Base-by-base conservation (phyloP, 2,797 vertebrate species). In the Scomberomorus guttatus region DNA sequence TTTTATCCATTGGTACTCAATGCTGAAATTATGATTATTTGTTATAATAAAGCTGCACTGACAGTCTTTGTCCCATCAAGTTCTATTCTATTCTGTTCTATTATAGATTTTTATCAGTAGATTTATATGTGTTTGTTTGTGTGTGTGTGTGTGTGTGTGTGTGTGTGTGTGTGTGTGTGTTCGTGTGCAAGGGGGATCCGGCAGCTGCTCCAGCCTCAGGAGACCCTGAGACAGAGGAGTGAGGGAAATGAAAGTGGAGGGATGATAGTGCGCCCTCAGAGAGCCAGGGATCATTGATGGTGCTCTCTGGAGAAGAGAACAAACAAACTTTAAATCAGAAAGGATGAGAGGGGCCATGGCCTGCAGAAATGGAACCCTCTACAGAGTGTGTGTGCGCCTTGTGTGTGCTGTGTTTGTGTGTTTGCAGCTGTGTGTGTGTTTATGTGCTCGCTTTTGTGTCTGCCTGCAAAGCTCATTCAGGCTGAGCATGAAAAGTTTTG, bases 251-350 rank as follows among this genome's bases (percentile, higher is more conserved):
- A 93, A 94, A 94, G 91, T 84, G 87, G 86, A 93, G 91, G 90
- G 89, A 90, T 91, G 92, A 94, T 92, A 90, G 89, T 62, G 77
- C 39, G 77, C 87, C 91, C 92, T 93, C 75, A 69, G 88, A 92
- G 90, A 94, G 87, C 87, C 79, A 71, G 89, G 93, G 93, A 94
- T 94, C 92, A 95, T 85, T 90, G 89, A 92, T 90, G 91, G 84
- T 82, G 84, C 89, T 93, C 92, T 93, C 91, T 90, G 90, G 93
- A 93, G 92, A 90, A 86, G 87, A 93, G 88, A 92, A 94, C 94
- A 95, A 95, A 95, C 94, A 95, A 94, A 95, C 93, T 94, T 92
- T 92, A 93, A 94, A 93, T 94, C 93, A 94, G 89, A 90, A 92
- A 90, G 87, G 91, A 91, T 92, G 93, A 93, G 90, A 89, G 90